Conservation (phyloP, 2,888 invertebrate species). For the Drosophila anceps region DNA sequence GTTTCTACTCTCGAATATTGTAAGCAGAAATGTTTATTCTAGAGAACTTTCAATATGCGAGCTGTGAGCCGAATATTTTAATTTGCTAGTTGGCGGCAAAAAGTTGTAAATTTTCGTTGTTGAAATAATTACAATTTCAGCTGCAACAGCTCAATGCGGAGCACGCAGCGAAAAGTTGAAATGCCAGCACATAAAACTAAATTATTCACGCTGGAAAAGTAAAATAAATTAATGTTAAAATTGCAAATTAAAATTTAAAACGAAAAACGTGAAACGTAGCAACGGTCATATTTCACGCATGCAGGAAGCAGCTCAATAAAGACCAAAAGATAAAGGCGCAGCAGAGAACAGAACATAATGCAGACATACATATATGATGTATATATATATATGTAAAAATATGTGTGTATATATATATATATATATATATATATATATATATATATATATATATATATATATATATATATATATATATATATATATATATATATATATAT, state of each 20-base stretch:
- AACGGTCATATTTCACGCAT: background rate
- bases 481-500: background rate
- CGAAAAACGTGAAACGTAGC: background rate
- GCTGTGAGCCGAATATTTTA: slow-evolving; percentile 1
- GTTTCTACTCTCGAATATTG: background rate
- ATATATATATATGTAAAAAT: background rate
- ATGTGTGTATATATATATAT: background rate
- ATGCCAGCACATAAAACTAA: slow-evolving; percentile 15
- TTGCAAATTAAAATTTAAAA: slow-evolving; percentile 1
- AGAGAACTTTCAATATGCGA: background rate
- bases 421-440: slow-evolving; percentile 5
- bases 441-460: background rate
- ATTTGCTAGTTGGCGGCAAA: slow-evolving; percentile 4
- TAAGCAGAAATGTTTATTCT: background rate
- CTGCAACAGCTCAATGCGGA: slow-evolving; percentile 8
- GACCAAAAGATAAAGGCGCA: background rate
- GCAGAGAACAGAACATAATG: slow-evolving; percentile 3
- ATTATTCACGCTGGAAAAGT: background rate
- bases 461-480: slow-evolving; percentile 6
- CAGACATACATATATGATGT: slow-evolving; percentile 14
- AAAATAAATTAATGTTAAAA: background rate
- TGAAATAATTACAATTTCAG: slow-evolving; percentile 45
- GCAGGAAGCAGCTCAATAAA: background rate
- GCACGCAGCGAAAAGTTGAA: slow-evolving; percentile 14
- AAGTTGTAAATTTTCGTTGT: slow-evolving; percentile 14